Percentiles rank a stretch among this genome's conserved stretches.
These are phyloP conservation scores for Heterodera schachtii DNA, from an alignment of 1,140 invertebrate genomes.

Conservation along the genomic window DNA sequence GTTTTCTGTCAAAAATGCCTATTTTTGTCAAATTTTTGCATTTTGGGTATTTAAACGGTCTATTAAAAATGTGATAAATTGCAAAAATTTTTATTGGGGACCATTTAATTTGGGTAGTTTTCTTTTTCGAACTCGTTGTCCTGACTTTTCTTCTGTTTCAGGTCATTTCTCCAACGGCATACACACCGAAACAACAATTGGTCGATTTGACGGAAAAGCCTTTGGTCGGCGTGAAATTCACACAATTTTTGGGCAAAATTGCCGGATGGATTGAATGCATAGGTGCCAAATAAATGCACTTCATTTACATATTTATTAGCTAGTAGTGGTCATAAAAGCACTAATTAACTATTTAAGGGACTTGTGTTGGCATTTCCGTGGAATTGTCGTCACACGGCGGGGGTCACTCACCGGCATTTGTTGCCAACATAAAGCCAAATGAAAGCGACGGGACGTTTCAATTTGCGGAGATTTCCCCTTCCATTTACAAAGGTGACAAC, in stretches of 20 bases:
- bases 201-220: conserved; percentile 18
- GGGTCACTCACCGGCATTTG: background rate
- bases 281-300: conserved; percentile 10
- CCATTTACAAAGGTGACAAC: background rate
- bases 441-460: background rate
- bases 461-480: background rate
- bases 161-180: conserved; percentile 5
- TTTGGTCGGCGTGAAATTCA: conserved; percentile 32
- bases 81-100: background rate
- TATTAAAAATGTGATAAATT: background rate
- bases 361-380: background rate
- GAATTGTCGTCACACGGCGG: background rate
- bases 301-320: background rate
- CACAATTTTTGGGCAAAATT: conserved; percentile 37
- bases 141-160: background rate
- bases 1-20: too few species aligned
- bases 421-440: background rate
- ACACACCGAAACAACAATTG: conserved; percentile 25
- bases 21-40: too few species aligned
- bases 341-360: background rate
- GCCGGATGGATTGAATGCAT: conserved; percentile 32
- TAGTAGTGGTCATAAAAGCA: background rate
- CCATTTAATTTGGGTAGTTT: too few species aligned
- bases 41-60: too few species aligned
- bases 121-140: too few species aligned